Percentiles rank a stretch among this genome's conserved stretches.
These are phyloP conservation scores for Euschistus heros DNA, from an alignment of 1,140 invertebrate genomes.

Conservation along the genomic window DNA sequence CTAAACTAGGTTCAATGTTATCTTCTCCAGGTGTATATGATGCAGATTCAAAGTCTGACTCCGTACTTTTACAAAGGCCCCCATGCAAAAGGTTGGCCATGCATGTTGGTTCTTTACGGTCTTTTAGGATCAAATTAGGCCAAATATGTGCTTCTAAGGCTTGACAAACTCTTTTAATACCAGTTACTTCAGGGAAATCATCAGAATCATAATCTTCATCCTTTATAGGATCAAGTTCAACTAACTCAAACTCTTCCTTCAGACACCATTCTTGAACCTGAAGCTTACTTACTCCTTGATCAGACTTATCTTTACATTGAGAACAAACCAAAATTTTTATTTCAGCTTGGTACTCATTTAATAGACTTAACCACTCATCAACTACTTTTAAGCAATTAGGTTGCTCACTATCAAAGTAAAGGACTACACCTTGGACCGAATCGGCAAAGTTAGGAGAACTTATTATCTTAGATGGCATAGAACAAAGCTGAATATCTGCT, in stretches of 20 bases:
- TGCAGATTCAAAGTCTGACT: slow-evolving; percentile 6
- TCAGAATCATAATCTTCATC: slow-evolving; percentile 40
- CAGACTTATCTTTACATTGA: slow-evolving; percentile 32
- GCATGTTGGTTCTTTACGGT: slow-evolving; percentile 22
- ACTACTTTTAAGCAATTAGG: slow-evolving; percentile 38
- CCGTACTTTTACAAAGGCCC: slow-evolving; percentile 11
- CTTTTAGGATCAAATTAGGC: slow-evolving; percentile 61
- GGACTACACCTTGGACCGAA: slow-evolving; percentile 45
- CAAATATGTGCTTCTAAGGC: slow-evolving; percentile 64
- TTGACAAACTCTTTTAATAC: slow-evolving; percentile 60
- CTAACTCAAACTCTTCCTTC: slow-evolving; percentile 55
- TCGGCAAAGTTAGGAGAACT: slow-evolving; percentile 40
- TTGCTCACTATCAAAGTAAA: slow-evolving; percentile 46
- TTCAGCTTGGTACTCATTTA: slow-evolving; percentile 41
- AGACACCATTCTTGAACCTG: slow-evolving; percentile 52
- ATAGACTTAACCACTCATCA: slow-evolving; percentile 40
- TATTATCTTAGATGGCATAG: slow-evolving; percentile 38
- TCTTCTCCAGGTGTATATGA: slow-evolving; percentile 28
- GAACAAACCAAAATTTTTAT: slow-evolving; percentile 45
- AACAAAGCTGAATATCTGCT: slow-evolving; percentile 44
- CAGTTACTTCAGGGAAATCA: slow-evolving; percentile 51
- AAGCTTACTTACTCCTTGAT: slow-evolving; percentile 19
- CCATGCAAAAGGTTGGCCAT: slow-evolving; percentile 24
- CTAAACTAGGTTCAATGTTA: slow-evolving; percentile 22
- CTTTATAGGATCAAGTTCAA: slow-evolving; percentile 51